Conservation (phyloP, 2,797 vertebrate genomes). For the Acanthopagrus latus region DNA sequence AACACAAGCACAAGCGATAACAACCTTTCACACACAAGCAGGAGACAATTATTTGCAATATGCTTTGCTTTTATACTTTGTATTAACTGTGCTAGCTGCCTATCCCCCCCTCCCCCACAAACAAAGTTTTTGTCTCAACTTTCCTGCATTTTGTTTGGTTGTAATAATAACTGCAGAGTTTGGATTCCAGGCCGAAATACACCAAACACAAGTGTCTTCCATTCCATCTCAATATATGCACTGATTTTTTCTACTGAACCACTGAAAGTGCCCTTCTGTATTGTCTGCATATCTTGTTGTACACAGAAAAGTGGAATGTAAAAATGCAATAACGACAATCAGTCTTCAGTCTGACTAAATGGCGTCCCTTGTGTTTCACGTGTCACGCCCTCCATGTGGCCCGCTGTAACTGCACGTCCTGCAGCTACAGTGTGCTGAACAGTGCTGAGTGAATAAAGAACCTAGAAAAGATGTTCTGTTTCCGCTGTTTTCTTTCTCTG, state of each 20-base stretch:
- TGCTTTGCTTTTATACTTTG: slow-evolving; percentile 66
- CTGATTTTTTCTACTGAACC: slow-evolving; percentile 50
- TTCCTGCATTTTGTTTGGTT: slow-evolving; percentile 52
- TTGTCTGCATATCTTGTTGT: slow-evolving; percentile 35
- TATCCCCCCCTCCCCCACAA: neutral
- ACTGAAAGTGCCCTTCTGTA: slow-evolving; percentile 40
- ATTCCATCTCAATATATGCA: slow-evolving; percentile 78
- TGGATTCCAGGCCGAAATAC: slow-evolving; percentile 17
- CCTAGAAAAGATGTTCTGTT: slow-evolving; percentile 41
- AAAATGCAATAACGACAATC: slow-evolving; percentile 39
- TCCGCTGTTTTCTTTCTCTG: slow-evolving; percentile 27
- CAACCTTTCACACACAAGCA: slow-evolving; percentile 54
- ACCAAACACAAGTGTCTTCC: slow-evolving; percentile 54
- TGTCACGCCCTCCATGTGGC: slow-evolving; percentile 65
- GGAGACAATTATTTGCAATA: slow-evolving; percentile 60
- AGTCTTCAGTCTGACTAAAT: slow-evolving; percentile 25
- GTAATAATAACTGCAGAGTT: slow-evolving; percentile 38
- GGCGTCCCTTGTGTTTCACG: slow-evolving; percentile 41
- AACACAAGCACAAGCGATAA: slow-evolving; percentile 61
- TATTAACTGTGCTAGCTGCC: slow-evolving; percentile 26
- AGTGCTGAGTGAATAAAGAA: slow-evolving; percentile 79
- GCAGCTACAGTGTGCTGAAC: slow-evolving; percentile 42
- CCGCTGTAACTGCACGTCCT: slow-evolving; percentile 40
- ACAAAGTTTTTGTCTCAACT: slow-evolving; percentile 25
- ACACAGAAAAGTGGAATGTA: slow-evolving; percentile 33